These are phyloP conservation scores for Busseola fusca DNA, from an alignment of 2,888 invertebrate species.

Conservation along the genomic window DNA sequence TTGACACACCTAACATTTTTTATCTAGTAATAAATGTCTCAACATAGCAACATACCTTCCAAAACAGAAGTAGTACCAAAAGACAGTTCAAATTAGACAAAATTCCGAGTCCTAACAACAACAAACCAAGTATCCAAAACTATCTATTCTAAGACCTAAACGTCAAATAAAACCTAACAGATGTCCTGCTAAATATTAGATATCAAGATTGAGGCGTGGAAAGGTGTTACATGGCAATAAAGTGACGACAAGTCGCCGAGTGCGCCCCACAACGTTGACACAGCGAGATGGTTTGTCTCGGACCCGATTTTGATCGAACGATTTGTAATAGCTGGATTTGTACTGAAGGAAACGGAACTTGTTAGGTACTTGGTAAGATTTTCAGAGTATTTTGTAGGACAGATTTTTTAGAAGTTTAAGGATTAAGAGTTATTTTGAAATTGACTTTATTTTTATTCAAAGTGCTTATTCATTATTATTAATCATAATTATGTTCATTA, in stretches of 20 bases:
- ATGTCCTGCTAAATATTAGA: slow-evolving; percentile 39
- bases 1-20: no score
- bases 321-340: slow-evolving; percentile 23
- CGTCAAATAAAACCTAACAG: slow-evolving; percentile 47
- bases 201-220: slow-evolving; percentile 40
- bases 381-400: not conserved
- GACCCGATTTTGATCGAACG: slow-evolving; percentile 36
- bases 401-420: not conserved
- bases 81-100: not conserved
- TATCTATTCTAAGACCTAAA: not conserved
- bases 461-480: not conserved
- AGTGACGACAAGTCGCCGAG: slow-evolving; percentile 3
- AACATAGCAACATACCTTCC: not conserved
- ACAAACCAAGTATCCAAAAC: not conserved
- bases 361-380: not conserved
- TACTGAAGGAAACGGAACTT: not conserved
- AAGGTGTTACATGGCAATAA: slow-evolving; percentile 49
- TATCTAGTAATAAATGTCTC: no score
- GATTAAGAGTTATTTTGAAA: not conserved
- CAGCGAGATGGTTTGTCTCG: slow-evolving; percentile 8
- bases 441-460: not conserved
- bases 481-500: not conserved
- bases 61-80: not conserved
- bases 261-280: slow-evolving; percentile 28
- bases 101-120: not conserved